Percentiles rank a stretch among this genome's conserved stretches.
phyloP scores from a whole-genome alignment of 2,888 invertebrate genomes.

The Chesias legatella region DNA sequence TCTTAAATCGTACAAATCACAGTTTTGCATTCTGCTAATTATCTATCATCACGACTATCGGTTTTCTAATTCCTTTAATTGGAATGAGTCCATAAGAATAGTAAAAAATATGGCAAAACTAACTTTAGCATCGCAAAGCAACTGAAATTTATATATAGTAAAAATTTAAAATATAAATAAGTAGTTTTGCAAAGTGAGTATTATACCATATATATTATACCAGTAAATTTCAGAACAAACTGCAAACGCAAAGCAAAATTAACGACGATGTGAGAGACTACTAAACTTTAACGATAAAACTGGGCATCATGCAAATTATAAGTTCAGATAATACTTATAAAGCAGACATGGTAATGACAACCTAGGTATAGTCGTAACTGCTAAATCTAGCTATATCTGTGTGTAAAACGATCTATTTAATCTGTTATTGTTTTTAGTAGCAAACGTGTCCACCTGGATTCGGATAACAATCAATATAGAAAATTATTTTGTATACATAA shows the following conservation, averaged over 20 bases:
- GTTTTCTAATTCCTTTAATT: constrained; percentile 62
- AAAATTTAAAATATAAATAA: too few relatives aligned
- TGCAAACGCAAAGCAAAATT: too few relatives aligned
- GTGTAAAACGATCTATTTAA: constrained; percentile 10
- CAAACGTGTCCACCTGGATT: constrained; percentile 20
- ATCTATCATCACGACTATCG: constrained; percentile 72
- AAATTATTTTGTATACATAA: constrained; percentile 66
- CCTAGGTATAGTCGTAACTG: constrained; percentile 1
- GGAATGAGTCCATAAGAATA: constrained; percentile 70
- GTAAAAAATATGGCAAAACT: constrained; percentile 64
- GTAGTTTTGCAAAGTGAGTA: too few relatives aligned
- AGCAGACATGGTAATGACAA: too few relatives aligned
- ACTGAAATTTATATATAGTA: neutral
- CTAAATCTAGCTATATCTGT: constrained; percentile 1
- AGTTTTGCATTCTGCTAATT: constrained; percentile 77
- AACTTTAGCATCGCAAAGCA: constrained; percentile 26
- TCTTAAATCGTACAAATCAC: constrained; percentile 79
- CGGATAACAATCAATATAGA: constrained; percentile 57
- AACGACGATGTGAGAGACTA: too few relatives aligned
- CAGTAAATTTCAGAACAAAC: too few relatives aligned
- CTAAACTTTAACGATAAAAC: too few relatives aligned
- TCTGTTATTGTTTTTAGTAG: constrained; percentile 30
- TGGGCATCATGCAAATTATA: too few relatives aligned
- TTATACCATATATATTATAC: too few relatives aligned
- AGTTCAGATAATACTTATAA: too few relatives aligned